Base-by-base conservation (phyloP, 1,140 invertebrate species). In the Neuroterus valhalla region DNA sequence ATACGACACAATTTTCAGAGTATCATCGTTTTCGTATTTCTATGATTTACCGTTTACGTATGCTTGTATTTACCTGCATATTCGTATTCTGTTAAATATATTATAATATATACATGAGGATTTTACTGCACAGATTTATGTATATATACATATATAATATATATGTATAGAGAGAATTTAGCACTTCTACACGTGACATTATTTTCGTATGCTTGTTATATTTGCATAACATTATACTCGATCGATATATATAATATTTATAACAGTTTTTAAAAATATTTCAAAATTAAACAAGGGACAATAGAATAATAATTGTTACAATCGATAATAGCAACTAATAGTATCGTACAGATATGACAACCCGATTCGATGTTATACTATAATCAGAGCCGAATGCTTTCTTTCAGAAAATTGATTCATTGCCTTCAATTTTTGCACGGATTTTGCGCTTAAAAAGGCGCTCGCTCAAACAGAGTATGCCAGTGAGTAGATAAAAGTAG, bases 191-290 rank as follows among this genome's bases (percentile, higher is more conserved):
- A 68, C 80, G 66, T 78, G 52, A 55, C 79, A 80, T 79, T 81
- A 79, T 79, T 81, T 80, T 78, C 80, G 72, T 82, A 83, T 79
- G 74, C 70, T 72, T 77, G 70, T 66, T 84, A 77, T 78, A 81
- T 74, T 78, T 81, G 55, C 70, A 82, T 83, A 82, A 82, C 81
- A 80, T 84, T 80, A 81, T 86, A 81, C 73, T 82, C 75, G 78
- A 81, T 80, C 81, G 79, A 85, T 82, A 81, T 86, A 84, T 81
- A 80, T 77, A 82, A 79, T 82, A 68, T 74, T 77, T 80, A 79
- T 85, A 87, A 87, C 85, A 84, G 78, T 81, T 72, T 86, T 86
- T 85, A 85, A 84, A 85, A 85, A 82, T 84, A 82, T 86, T 82
- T 84, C 75, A 84, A 81, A 86, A 86, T 78, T 79, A 83, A 86